These are phyloP conservation scores for Halictus ligatus DNA, from an alignment of 2,888 invertebrate genomes.

Conservation along the genomic window DNA sequence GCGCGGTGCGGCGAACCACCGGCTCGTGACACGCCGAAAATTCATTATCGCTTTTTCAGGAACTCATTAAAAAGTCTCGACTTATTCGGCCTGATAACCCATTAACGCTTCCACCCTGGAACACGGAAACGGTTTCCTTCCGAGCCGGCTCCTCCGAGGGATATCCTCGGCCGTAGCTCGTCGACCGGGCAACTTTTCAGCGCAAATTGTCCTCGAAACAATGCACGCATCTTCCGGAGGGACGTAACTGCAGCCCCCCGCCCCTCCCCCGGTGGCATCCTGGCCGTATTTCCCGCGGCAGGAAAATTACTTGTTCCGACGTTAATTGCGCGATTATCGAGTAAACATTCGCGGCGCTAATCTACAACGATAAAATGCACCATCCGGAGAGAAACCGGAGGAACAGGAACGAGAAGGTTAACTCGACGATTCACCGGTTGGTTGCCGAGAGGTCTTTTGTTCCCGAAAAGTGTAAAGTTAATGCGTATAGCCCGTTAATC, in stretches of 20 bases:
- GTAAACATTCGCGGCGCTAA: slow-evolving; percentile 42
- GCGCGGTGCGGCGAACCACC: neutral
- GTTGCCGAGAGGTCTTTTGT: neutral
- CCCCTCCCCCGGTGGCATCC: neutral
- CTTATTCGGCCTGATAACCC: neutral
- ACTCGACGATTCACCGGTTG: neutral
- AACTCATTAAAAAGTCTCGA: slow-evolving; percentile 2
- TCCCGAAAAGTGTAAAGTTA: neutral
- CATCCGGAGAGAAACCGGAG: neutral
- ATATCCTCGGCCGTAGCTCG: slow-evolving; percentile 20
- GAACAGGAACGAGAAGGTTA: neutral
- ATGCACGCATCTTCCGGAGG: slow-evolving; percentile 34
- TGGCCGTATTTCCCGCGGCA: slow-evolving; percentile 6
- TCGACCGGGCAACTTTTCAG: slow-evolving; percentile 22
- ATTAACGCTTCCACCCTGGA: neutral
- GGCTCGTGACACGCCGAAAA: neutral
- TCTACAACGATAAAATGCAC: slow-evolving; percentile 15
- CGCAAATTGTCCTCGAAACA: slow-evolving; percentile 39
- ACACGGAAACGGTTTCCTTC: neutral
- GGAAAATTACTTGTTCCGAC: slow-evolving; percentile 43
- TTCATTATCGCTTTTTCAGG: neutral
- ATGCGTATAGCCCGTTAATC: neutral
- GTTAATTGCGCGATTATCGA: slow-evolving; percentile 65
- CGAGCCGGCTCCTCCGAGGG: neutral
- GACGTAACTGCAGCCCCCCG: slow-evolving; percentile 20